These are phyloP conservation scores for Ammodytes marinus DNA, from an alignment of 2,113 vertebrate species.

Conservation along the genomic window DNA sequence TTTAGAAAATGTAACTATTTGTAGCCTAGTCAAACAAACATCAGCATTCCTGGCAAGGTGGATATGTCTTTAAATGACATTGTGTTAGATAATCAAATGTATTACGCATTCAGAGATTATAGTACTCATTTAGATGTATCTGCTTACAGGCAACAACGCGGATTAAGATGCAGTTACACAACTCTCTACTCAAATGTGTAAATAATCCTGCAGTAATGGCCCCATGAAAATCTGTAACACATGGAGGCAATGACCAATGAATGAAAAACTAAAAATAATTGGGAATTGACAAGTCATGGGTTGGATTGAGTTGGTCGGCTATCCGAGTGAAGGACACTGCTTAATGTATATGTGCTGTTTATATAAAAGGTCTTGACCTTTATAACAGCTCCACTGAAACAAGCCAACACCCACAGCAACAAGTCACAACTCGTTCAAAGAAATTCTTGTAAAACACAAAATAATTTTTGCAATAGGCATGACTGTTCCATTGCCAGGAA, in stretches of 20 bases:
- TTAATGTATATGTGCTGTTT: not conserved
- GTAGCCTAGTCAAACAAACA: not conserved
- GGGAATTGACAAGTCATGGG: not conserved
- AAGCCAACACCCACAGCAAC: constrained; percentile 10
- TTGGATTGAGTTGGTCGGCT: not conserved
- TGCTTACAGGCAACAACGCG: too few species aligned
- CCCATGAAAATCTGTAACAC: not conserved
- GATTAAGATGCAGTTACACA: too few species aligned
- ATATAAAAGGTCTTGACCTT: constrained; percentile 50
- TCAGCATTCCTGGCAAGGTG: not conserved
- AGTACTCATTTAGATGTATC: too few species aligned
- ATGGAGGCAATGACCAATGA: not conserved
- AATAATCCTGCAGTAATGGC: too few species aligned
- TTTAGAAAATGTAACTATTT: not conserved
- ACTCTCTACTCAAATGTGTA: too few species aligned
- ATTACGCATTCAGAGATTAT: too few species aligned
- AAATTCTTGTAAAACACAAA: not conserved
- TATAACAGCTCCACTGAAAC: constrained; percentile 9
- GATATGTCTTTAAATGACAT: too few species aligned
- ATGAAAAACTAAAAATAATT: constrained; percentile 8
- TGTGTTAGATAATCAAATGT: too few species aligned
- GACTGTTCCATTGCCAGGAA: fast-evolving
- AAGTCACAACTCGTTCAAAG: not conserved
- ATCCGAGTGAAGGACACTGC: not conserved
- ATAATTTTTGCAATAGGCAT: fast-evolving